Evolutionary conservation across 2,113 vertebrate genomes (phyloP).

Genomic region (Triplophysa dalaica): DNA sequence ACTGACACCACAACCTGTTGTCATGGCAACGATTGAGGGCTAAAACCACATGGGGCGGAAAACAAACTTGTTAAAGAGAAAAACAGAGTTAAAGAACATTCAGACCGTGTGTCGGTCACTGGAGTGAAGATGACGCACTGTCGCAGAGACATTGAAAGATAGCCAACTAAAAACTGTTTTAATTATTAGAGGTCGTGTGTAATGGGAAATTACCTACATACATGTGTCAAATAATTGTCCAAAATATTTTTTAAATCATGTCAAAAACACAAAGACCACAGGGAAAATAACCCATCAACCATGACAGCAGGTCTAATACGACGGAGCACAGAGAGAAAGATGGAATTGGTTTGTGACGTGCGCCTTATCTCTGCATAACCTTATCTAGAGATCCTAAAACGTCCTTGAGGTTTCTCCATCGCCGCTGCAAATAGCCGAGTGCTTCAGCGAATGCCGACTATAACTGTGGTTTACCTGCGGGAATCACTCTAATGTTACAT

Average conservation of each 20-base stretch:
- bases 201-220: no score
- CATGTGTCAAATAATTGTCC: no score
- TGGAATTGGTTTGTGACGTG: slow-evolving; percentile 50
- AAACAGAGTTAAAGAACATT: slow-evolving; percentile 11
- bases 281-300: background rate
- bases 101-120: background rate
- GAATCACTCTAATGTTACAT: slow-evolving; percentile 10
- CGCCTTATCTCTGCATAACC: slow-evolving; percentile 42
- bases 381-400: slow-evolving; percentile 45
- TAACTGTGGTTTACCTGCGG: slow-evolving; percentile 6
- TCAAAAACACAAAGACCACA: background rate
- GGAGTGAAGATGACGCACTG: background rate
- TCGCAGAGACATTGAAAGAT: background rate
- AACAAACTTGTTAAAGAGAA: slow-evolving; percentile 5
- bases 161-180: background rate
- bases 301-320: background rate
- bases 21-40: background rate
- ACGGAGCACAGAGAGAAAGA: background rate
- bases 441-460: slow-evolving; percentile 22
- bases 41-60: slow-evolving; percentile 20
- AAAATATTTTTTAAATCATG: background rate
- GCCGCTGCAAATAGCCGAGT: slow-evolving; percentile 38
- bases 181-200: no score
- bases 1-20: slow-evolving; percentile 13
- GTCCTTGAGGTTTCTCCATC: slow-evolving; percentile 43